Percentiles rank a stretch among this genome's conserved stretches.
These are phyloP conservation scores for Bombylius major DNA, from an alignment of 2,888 invertebrate genomes.

Conservation along the genomic window DNA sequence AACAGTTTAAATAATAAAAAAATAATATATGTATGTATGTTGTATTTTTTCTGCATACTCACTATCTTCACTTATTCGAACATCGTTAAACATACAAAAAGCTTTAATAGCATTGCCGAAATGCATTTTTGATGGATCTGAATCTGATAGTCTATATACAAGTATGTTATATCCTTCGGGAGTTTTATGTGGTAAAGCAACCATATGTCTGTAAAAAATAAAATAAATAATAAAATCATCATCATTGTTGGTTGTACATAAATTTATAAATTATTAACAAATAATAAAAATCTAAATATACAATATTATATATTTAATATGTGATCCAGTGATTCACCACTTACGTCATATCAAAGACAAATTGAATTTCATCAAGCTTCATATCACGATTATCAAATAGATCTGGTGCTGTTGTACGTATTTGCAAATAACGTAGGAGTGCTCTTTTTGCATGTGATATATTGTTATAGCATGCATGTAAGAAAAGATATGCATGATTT, in stretches of 20 bases:
- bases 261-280: background rate
- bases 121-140: conserved; percentile 49
- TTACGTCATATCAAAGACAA: conserved; percentile 47
- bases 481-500: conserved; percentile 50
- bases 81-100: conserved; percentile 56
- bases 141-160: conserved; percentile 45
- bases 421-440: conserved; percentile 15
- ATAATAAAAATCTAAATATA: background rate
- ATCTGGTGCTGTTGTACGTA: conserved; percentile 43
- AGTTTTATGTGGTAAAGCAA: conserved; percentile 47
- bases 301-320: no score
- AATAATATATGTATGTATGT: background rate
- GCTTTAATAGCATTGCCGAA: conserved; percentile 49
- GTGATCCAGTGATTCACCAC: conserved; percentile 16
- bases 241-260: conserved; percentile 2
- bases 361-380: conserved; percentile 39
- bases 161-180: conserved; percentile 50
- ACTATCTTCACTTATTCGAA: conserved; percentile 48
- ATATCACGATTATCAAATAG: conserved; percentile 48
- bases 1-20: background rate
- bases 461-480: conserved; percentile 45
- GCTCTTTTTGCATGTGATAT: conserved; percentile 38
- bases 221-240: background rate
- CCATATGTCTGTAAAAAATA: conserved; percentile 40
- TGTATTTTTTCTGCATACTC: background rate